A percentile compares a stretch with the other conserved stretches of the same genome.
Evolutionary conservation across 64 coral and sea anemone species (phyloP).

Genomic region (Montipora foliosa): DNA sequence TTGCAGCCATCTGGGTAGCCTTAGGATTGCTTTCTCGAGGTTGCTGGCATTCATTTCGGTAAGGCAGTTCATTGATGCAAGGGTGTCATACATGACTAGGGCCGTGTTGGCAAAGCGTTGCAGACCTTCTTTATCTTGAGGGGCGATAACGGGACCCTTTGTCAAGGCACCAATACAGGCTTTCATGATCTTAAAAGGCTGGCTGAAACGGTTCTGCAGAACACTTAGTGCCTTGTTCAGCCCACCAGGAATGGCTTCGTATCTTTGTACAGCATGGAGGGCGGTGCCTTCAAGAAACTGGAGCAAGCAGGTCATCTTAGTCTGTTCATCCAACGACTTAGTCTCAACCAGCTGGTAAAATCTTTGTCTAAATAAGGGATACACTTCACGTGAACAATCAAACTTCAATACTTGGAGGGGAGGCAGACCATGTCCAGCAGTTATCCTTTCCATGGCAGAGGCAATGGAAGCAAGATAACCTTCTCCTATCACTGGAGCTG

Average conservation of each 20-base stretch:
- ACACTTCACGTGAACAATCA: too few relatives aligned
- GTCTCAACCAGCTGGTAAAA: too few relatives aligned
- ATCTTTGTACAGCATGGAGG: slow-evolving; percentile 31
- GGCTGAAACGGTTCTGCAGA: background rate
- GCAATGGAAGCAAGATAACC: too few relatives aligned
- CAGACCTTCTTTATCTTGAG: slow-evolving; percentile 37
- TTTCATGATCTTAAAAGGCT: slow-evolving; percentile 6
- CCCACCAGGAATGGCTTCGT: slow-evolving; percentile 36
- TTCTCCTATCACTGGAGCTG: too few relatives aligned
- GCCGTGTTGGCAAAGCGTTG: slow-evolving; percentile 16
- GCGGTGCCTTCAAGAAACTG: slow-evolving; percentile 37
- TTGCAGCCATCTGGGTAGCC: slow-evolving; percentile 25
- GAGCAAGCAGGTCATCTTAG: slow-evolving; percentile 7
- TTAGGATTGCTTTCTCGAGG: slow-evolving; percentile 2
- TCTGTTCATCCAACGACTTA: background rate
- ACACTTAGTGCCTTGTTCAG: slow-evolving; percentile 5
- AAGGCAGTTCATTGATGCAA: too few relatives aligned
- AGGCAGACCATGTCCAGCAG: too few relatives aligned
- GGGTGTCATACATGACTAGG: slow-evolving; percentile 42
- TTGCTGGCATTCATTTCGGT: too few relatives aligned
- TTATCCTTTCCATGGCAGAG: too few relatives aligned
- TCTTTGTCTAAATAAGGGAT: too few relatives aligned
- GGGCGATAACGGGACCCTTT: slow-evolving; percentile 39
- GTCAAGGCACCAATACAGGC: slow-evolving; percentile 29
- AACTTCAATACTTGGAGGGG: too few relatives aligned